Evolutionary conservation across 2,113 vertebrate species (phyloP).

Genomic region (Physeter macrocephalus): DNA sequence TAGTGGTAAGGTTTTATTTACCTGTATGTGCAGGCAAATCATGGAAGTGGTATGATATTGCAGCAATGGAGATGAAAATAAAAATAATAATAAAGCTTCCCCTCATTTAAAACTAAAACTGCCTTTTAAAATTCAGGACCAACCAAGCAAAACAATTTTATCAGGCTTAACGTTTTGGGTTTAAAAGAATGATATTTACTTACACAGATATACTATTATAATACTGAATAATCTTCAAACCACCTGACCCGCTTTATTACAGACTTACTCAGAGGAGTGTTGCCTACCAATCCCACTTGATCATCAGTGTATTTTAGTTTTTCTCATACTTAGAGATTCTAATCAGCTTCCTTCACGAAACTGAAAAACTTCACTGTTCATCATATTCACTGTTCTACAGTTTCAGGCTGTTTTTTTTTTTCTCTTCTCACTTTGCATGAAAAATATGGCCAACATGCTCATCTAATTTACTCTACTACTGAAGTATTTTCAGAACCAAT

Average conservation of each 20-base stretch:
- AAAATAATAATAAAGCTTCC: neutral
- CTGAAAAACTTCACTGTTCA: neutral
- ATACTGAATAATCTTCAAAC: neutral
- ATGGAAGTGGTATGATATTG: neutral
- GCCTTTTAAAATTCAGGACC: neutral
- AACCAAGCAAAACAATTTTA: neutral
- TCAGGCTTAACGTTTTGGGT: neutral
- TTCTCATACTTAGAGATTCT: neutral
- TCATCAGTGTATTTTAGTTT: neutral
- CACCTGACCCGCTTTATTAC: neutral
- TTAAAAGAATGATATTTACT: neutral
- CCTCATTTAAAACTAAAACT: neutral
- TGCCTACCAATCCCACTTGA: neutral
- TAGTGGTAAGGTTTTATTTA: neutral
- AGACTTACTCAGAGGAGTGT: neutral
- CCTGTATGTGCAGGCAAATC: neutral
- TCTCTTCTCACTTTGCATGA: neutral
- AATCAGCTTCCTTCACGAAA: neutral
- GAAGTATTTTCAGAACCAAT: neutral
- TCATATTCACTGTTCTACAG: neutral
- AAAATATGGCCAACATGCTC: neutral
- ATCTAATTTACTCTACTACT: neutral
- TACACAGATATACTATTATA: neutral
- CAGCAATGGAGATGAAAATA: neutral
- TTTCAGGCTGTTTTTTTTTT: neutral